Evolutionary conservation across 2,113 vertebrate species (phyloP), one percentile per base, ranked within the genome.

Genomic region (Nanorana parkeri): DNA sequence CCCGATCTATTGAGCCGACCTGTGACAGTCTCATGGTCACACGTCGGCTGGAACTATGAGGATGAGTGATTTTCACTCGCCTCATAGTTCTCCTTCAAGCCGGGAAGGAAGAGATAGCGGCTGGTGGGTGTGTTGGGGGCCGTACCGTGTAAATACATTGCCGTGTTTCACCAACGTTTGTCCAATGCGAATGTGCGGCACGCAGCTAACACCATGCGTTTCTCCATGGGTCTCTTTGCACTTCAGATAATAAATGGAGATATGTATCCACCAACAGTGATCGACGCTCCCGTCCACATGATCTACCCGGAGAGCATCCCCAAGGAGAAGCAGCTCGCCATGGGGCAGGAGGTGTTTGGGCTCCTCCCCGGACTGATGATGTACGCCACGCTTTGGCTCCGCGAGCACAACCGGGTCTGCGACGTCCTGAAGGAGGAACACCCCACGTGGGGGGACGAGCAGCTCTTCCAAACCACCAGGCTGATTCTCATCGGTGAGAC

Each of bases 321-420:
- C 0, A 60, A 21, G 4, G 88, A 90, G 36, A 88, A 84, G 63
- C 94, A 90, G 77, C 87, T 98, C 89, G 97, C 94, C 0, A 89
- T 95, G 56, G 97, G 97, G 16, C 96, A 99, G 84, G 97, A 99
- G 88, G 85, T 96, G 23, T 99, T 94, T 0, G 97, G 97, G 64
- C 87, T 98, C 21, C 88, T 99, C 72, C 97, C 97, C 0, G 97
- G 97, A 54, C 94, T 99, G 81, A 92, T 92, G 84, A 82, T 98
- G 83, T 96, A 96, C 0, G 89, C 94, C 86, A 99, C 96, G 0
- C 3, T 99, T 83, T 99, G 97, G 97, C 90, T 99, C 52, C 94
- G 97, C 0, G 97, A 99, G 85, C 97, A 99, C 87, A 99, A 99
- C 89, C 94, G 97, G 0, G 89, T 99, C 77, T 99, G 97, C 3